Base-by-base conservation (phyloP, 2,888 invertebrate species). In the Thumatha senex region DNA sequence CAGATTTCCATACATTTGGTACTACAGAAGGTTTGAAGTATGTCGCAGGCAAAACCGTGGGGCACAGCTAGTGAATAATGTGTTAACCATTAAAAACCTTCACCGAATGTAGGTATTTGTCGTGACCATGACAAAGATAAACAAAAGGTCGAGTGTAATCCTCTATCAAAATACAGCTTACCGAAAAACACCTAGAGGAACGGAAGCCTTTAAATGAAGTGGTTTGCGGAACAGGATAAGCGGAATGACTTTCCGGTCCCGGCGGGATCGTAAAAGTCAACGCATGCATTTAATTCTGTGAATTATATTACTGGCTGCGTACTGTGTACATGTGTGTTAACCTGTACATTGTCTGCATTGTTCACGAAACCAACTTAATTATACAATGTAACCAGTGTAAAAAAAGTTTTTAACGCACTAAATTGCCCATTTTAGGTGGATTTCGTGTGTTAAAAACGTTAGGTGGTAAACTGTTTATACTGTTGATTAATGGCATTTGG, bases 271-370 rank as follows among this genome's bases (percentile, higher is more conserved):
- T 85, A 84, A 85, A 84, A 82, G 78, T 82, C 84, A 80, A 83
- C 85, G 82, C 83, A 79, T 84, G 84, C 84, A 82, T 83, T 84
- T 84, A 82, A 84, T 84, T 82, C 78, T 59, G 66, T 72, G 74
- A 81, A 76, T 80, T 82, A 84, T 78, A 74, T 62, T 70, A 67
- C 68, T 69, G 7, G 46, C 46, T 53, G 53, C 46, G 45, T 46
- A 51, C 45, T 31, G 45, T 42, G 13, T 39, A 43, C 41, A 47
- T 55, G 46, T 54, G 58, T 51, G 57, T 39, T 34, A 54, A 48
- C 52, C 51, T 58, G 56, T 52, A 44, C 44, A 34, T 24, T 36
- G 40, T 24, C 41, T 46, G 41, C 44, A 42, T 47, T 55, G 63
- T 56, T 55, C 36, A 46, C 54, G 36, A 48, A 42, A 40, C 15